Conservation (phyloP, 2,113 vertebrate species). For the Cricetomys ansorgei region DNA sequence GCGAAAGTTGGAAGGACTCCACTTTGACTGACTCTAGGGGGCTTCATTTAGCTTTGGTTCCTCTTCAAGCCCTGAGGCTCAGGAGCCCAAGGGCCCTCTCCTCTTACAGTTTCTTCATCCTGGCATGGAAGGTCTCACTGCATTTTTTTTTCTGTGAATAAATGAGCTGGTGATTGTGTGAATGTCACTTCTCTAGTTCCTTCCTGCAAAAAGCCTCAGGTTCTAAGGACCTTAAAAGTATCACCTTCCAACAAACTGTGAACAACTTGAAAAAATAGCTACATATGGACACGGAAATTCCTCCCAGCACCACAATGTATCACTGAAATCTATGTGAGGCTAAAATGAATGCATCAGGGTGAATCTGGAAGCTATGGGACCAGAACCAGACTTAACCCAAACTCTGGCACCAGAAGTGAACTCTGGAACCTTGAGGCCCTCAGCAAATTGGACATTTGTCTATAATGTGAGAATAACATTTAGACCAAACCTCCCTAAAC, state of each 20-base stretch:
- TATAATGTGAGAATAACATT: rapidly evolving
- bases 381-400: background rate
- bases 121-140: background rate
- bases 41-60: background rate
- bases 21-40: too few species aligned
- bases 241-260: slow-evolving; percentile 34
- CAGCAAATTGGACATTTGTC: background rate
- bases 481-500: background rate
- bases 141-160: background rate
- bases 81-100: too few species aligned
- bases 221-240: background rate
- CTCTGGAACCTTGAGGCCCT: background rate
- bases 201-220: slow-evolving; percentile 37
- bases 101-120: rapidly evolving
- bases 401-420: background rate
- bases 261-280: background rate
- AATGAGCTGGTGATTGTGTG: background rate
- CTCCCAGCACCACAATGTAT: rapidly evolving
- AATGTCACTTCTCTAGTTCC: background rate
- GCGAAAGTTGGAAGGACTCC: background rate
- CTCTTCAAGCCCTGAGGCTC: background rate
- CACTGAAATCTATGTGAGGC: background rate
- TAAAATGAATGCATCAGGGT: rapidly evolving
- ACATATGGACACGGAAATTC: background rate
- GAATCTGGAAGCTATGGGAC: background rate